These are phyloP conservation scores for Papilio aristodemus DNA, from an alignment of 1,140 invertebrate species.

Conservation along the genomic window DNA sequence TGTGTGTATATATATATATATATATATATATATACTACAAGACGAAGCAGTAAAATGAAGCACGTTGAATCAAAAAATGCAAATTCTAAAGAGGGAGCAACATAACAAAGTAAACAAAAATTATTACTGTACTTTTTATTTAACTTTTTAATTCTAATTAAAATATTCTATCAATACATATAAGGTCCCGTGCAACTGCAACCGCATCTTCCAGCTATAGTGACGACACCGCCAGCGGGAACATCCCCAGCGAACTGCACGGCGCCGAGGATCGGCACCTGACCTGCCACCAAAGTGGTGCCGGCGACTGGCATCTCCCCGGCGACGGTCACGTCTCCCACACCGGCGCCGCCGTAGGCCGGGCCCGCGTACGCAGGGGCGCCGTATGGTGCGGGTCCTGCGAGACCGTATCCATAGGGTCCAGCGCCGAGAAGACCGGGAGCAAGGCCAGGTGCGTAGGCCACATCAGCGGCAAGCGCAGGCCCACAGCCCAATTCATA, in stretches of 20 bases:
- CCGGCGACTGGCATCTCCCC: constrained; percentile 59
- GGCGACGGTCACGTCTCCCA: constrained; percentile 50
- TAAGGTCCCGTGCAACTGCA: constrained; percentile 45
- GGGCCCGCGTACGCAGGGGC: constrained; percentile 17
- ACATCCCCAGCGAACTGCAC: constrained; percentile 50
- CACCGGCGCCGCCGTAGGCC: constrained; percentile 51
- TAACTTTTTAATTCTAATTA: background rate
- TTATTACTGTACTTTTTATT: background rate
- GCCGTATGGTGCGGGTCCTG: background rate
- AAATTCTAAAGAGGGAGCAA: too few relatives aligned
- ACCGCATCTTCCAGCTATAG: constrained; percentile 49
- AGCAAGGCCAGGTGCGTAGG: constrained; percentile 2
- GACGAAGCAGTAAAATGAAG: too few relatives aligned
- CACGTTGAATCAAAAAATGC: too few relatives aligned
- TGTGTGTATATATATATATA: too few relatives aligned
- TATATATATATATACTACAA: too few relatives aligned
- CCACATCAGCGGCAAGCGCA: background rate
- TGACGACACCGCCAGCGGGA: constrained; percentile 47
- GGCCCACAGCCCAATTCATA: constrained; percentile 17
- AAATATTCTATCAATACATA: constrained; percentile 36
- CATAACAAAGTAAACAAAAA: too few relatives aligned
- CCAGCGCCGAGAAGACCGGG: constrained; percentile 6
- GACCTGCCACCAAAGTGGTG: constrained; percentile 48
- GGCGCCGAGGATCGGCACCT: constrained; percentile 52
- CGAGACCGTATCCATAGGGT: background rate